These are phyloP conservation scores for Oostethus manadensis DNA, from an alignment of 2,113 vertebrate species.

Conservation along the genomic window DNA sequence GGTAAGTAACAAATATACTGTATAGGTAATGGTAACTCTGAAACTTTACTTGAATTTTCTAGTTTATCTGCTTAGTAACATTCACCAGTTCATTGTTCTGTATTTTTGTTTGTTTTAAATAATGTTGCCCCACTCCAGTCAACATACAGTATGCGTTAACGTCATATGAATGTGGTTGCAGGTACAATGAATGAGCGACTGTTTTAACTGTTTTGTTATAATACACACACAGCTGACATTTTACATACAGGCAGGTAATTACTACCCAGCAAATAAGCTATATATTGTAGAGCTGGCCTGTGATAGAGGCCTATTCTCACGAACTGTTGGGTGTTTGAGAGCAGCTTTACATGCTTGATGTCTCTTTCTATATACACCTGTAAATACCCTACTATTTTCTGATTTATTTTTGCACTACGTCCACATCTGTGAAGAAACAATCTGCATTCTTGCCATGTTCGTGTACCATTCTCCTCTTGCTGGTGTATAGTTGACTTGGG, in stretches of 20 bases:
- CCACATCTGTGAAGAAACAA: slow-evolving; percentile 56
- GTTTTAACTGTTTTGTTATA: neutral
- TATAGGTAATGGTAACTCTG: slow-evolving; percentile 25
- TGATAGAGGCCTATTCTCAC: slow-evolving; percentile 47
- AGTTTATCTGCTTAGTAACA: slow-evolving; percentile 21
- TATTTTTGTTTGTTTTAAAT: neutral
- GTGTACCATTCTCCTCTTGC: slow-evolving; percentile 1
- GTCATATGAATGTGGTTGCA: slow-evolving; percentile 1
- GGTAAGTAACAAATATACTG: slow-evolving; percentile 26
- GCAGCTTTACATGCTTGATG: slow-evolving; percentile 36
- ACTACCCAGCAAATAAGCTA: slow-evolving; percentile 66
- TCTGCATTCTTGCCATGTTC: slow-evolving; percentile 27
- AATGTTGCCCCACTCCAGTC: neutral
- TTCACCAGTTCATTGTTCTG: slow-evolving; percentile 8
- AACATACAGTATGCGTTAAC: slow-evolving; percentile 4
- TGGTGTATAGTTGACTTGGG: slow-evolving; percentile 24
- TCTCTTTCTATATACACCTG: slow-evolving; percentile 43
- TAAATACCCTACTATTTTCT: slow-evolving; percentile 42
- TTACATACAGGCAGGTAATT: slow-evolving; percentile 27
- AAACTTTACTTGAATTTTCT: slow-evolving; percentile 57
- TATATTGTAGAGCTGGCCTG: slow-evolving; percentile 39
- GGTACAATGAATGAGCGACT: slow-evolving; percentile 7
- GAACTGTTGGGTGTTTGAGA: slow-evolving; percentile 34
- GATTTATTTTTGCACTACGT: slow-evolving; percentile 57
- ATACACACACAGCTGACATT: neutral